These are phyloP conservation scores for Synergus gifuensis DNA, from an alignment of 2,888 invertebrate genomes.

Conservation along the genomic window DNA sequence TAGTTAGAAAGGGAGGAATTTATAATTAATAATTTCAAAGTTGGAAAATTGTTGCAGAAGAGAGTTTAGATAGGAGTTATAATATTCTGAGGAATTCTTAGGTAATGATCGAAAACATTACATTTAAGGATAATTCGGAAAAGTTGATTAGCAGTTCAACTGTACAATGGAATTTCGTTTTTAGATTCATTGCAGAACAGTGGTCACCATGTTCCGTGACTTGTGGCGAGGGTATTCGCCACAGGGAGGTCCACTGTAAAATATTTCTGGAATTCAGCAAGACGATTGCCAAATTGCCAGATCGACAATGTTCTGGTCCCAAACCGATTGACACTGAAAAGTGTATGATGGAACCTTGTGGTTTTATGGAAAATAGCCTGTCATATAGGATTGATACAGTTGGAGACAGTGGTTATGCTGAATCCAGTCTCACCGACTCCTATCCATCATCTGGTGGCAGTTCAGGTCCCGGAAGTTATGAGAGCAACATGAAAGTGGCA, in stretches of 20 bases:
- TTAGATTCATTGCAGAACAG: constrained; percentile 91
- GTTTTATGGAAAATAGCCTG: constrained; percentile 72
- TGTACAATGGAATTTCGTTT: not conserved
- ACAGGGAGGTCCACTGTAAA: constrained; percentile 94
- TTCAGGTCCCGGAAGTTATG: constrained; percentile 60
- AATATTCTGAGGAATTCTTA: no score
- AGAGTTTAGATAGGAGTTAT: not conserved
- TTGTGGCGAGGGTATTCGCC: constrained; percentile 94
- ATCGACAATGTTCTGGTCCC: constrained; percentile 91
- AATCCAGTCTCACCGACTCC: constrained; percentile 73
- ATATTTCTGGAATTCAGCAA: constrained; percentile 95
- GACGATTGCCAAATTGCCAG: constrained; percentile 92
- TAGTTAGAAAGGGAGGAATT: not conserved
- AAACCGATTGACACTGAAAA: constrained; percentile 90
- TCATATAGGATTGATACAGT: constrained; percentile 75
- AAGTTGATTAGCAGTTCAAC: no score
- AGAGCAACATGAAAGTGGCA: constrained; percentile 82
- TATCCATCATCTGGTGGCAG: constrained; percentile 69
- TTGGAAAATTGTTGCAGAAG: not conserved
- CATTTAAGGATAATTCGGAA: no score
- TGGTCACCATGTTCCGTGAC: constrained; percentile 96
- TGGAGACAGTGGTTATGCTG: constrained; percentile 76
- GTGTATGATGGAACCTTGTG: constrained; percentile 89
- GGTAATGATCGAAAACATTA: no score
- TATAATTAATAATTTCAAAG: not conserved